Conservation (phyloP, 1,140 invertebrate genomes). For the Nymphalis io region DNA sequence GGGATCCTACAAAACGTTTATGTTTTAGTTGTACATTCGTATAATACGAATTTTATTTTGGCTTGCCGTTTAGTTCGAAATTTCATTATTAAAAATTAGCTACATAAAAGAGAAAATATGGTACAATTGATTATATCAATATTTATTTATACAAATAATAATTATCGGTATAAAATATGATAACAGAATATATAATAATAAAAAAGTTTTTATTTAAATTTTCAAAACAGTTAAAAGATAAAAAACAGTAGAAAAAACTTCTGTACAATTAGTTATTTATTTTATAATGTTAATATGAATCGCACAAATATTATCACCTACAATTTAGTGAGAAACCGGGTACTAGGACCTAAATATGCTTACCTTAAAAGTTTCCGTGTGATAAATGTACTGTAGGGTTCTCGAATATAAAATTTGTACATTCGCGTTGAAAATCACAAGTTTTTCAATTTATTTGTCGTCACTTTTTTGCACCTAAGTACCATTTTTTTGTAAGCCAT, state of each 20-base stretch:
- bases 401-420: conserved; percentile 65
- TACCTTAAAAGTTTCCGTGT: conserved; percentile 68
- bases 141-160: too few relatives aligned
- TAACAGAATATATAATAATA: neutral
- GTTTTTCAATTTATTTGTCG: neutral
- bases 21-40: conserved; percentile 69
- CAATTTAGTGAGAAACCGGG: conserved; percentile 32
- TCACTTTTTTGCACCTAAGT: neutral
- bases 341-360: conserved; percentile 55
- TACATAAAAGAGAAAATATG: too few relatives aligned
- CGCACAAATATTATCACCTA: conserved; percentile 11
- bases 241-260: neutral
- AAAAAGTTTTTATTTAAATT: too few relatives aligned
- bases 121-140: too few relatives aligned
- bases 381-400: conserved; percentile 61
- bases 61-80: conserved; percentile 1
- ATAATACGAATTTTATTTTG: neutral
- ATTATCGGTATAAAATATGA: neutral
- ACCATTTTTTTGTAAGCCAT: too few relatives aligned
- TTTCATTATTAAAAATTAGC: too few relatives aligned
- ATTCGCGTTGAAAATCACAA: conserved; percentile 29
- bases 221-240: too few relatives aligned
- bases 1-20: conserved; percentile 75
- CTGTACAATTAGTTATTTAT: neutral
- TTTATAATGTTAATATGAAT: neutral